phyloP scores from a whole-genome alignment of 2,113 vertebrate genomes.

The Notarius quadriscutis region DNA sequence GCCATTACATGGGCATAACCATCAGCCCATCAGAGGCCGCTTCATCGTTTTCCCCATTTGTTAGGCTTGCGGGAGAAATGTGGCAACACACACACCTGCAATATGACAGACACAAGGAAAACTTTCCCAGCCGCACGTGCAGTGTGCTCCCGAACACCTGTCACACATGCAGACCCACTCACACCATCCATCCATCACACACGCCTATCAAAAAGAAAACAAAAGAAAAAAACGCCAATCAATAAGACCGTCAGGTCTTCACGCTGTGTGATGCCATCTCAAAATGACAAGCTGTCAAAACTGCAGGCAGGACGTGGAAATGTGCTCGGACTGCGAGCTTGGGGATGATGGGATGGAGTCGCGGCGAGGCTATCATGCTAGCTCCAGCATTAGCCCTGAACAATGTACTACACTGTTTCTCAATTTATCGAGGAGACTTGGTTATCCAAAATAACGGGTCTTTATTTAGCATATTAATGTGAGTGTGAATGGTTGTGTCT shows the following conservation, averaged over 20 bases:
- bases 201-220: slow-evolving; percentile 51
- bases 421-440: neutral
- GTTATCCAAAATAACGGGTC: neutral
- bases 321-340: slow-evolving; percentile 39
- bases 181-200: neutral
- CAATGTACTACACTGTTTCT: neutral
- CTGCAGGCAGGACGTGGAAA: slow-evolving; percentile 51
- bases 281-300: slow-evolving; percentile 60
- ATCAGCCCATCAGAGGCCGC: slow-evolving; percentile 23
- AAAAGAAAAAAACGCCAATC: slow-evolving; percentile 68
- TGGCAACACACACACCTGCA: slow-evolving; percentile 13
- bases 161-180: slow-evolving; percentile 31
- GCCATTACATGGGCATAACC: slow-evolving; percentile 51
- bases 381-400: neutral
- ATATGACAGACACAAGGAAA: slow-evolving; percentile 19
- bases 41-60: neutral
- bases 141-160: slow-evolving; percentile 44
- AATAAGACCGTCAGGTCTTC: slow-evolving; percentile 68
- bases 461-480: no score
- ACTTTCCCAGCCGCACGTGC: slow-evolving; percentile 28
- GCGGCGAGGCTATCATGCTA: neutral
- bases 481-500: no score
- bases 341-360: slow-evolving; percentile 29
- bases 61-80: neutral
- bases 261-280: slow-evolving; percentile 52